Conservation (phyloP, 1,140 invertebrate genomes). For the Papilio polytes region DNA sequence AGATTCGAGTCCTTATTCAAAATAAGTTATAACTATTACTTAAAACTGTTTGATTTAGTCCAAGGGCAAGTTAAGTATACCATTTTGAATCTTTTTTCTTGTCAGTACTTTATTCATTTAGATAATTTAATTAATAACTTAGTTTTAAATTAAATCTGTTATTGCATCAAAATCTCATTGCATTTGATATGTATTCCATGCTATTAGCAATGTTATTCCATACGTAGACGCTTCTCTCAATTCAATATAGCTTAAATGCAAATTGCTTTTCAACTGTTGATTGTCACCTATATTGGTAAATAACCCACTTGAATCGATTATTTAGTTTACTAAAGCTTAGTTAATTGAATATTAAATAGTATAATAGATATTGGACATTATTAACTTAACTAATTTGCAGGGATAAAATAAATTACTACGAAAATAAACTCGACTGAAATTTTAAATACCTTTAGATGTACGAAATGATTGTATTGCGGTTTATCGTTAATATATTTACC, state of each 20-base stretch:
- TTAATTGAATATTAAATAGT: not conserved
- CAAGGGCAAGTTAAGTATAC: not conserved
- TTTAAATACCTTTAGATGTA: not conserved
- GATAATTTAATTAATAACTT: not conserved
- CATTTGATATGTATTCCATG: not conserved
- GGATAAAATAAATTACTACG: not conserved
- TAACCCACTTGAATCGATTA: conserved; percentile 56
- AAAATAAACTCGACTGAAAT: not conserved
- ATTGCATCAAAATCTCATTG: not conserved
- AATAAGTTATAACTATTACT: too few relatives aligned
- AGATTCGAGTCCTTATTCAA: too few relatives aligned
- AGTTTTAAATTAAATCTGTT: not conserved
- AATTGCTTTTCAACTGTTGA: conserved; percentile 75
- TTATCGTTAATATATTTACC: not conserved
- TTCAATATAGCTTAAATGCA: conserved; percentile 75
- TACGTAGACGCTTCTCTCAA: conserved; percentile 61
- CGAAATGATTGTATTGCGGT: not conserved
- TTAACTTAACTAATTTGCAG: not conserved
- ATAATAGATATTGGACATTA: not conserved
- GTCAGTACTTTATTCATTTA: not conserved
- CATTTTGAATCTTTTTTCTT: not conserved
- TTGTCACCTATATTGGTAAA: conserved; percentile 71
- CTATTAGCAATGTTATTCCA: not conserved
- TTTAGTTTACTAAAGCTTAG: conserved; percentile 39
- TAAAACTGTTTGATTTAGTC: not conserved